Conservation (phyloP, 1,140 invertebrate species). For the Mizuhopecten yessoensis region DNA sequence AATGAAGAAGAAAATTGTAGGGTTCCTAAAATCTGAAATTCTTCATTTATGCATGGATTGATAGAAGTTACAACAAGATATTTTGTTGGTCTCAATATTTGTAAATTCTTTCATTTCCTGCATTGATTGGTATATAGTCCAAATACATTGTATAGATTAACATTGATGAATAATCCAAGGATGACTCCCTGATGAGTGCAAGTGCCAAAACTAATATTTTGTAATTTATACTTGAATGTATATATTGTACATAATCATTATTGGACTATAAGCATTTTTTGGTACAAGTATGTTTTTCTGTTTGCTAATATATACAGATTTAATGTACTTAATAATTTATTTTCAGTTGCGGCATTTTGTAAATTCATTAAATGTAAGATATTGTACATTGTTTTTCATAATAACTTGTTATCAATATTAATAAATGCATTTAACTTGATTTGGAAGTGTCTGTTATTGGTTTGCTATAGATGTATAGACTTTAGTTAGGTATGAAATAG, state of each 20-base stretch:
- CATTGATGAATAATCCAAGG: background rate
- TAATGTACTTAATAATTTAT: background rate
- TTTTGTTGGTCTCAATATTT: too few species aligned
- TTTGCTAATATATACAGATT: too few species aligned
- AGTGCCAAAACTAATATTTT: slow-evolving; percentile 32
- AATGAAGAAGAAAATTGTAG: too few species aligned
- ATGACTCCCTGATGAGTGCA: background rate
- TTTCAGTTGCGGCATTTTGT: slow-evolving; percentile 7
- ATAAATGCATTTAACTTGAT: background rate
- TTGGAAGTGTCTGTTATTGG: background rate
- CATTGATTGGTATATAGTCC: background rate
- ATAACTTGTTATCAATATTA: background rate
- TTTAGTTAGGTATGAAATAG: too few species aligned
- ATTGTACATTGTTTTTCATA: background rate
- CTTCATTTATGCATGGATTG: too few species aligned
- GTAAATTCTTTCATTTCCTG: too few species aligned
- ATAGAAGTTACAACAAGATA: too few species aligned
- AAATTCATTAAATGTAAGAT: background rate
- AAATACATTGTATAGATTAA: background rate
- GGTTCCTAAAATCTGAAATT: too few species aligned
- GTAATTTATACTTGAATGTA: background rate
- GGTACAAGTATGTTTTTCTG: too few species aligned
- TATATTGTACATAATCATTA: background rate
- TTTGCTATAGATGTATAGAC: too few species aligned
- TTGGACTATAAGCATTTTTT: background rate